phyloP scores from a whole-genome alignment of 2,888 invertebrate species.

The Cloeon dipterum region DNA sequence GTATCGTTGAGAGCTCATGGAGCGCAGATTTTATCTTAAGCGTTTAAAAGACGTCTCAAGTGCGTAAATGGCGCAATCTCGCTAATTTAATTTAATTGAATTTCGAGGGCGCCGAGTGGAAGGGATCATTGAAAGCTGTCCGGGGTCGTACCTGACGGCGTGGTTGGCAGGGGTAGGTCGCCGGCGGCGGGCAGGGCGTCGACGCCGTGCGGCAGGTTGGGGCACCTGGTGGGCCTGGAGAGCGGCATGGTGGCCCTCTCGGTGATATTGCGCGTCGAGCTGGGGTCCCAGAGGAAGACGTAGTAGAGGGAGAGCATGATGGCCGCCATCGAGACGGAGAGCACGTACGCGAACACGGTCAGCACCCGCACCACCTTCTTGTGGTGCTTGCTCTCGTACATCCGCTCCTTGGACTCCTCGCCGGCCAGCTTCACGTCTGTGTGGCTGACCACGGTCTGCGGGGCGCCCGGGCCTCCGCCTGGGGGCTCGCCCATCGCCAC shows the following conservation, averaged over 20 bases:
- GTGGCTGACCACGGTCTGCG: slow-evolving; percentile 11
- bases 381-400: slow-evolving; percentile 58
- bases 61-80: too few species aligned
- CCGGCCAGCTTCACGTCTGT: slow-evolving; percentile 39
- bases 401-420: slow-evolving; percentile 36
- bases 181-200: background rate
- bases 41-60: too few species aligned
- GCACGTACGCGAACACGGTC: slow-evolving; percentile 81
- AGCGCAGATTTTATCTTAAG: too few species aligned
- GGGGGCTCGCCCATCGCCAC: slow-evolving; percentile 2
- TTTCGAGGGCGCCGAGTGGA: too few species aligned
- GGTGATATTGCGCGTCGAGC: slow-evolving; percentile 3
- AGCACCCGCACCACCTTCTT: slow-evolving; percentile 75
- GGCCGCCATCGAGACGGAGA: slow-evolving; percentile 82
- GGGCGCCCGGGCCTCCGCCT: background rate
- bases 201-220: background rate
- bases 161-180: background rate
- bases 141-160: too few species aligned
- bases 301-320: slow-evolving; percentile 86
- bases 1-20: too few species aligned
- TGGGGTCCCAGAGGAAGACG: slow-evolving; percentile 82
- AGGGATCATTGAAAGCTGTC: too few species aligned
- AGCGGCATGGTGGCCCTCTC: background rate
- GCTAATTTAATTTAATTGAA: too few species aligned
- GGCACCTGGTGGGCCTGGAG: background rate